Conservation (phyloP, 2,888 invertebrate species). For the Leptura quadrifasciata region DNA sequence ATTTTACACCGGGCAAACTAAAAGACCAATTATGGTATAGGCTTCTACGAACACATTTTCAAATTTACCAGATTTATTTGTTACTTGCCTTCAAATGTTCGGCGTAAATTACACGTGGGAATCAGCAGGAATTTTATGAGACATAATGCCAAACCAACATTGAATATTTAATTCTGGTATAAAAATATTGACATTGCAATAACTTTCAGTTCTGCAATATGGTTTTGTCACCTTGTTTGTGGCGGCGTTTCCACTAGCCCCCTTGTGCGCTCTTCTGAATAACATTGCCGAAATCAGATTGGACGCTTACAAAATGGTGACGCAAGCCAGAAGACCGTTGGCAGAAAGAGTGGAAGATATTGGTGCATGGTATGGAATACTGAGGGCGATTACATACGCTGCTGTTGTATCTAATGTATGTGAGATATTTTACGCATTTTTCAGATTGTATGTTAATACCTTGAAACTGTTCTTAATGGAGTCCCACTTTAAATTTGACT, state of each 20-base stretch:
- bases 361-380: conserved; percentile 93
- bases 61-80: too few species aligned
- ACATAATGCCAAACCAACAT: too few species aligned
- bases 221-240: conserved; percentile 98
- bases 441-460: too few species aligned
- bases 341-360: conserved; percentile 95
- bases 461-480: too few species aligned
- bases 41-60: too few species aligned
- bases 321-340: conserved; percentile 90
- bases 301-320: conserved; percentile 98
- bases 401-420: conserved; percentile 90
- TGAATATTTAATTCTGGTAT: too few species aligned
- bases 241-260: conserved; percentile 97
- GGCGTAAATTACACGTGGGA: too few species aligned
- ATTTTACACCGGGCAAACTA: too few species aligned
- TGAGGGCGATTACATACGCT: conserved; percentile 92
- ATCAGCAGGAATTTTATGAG: too few species aligned
- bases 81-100: too few species aligned
- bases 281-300: conserved; percentile 96
- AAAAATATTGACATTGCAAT: background rate
- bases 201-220: conserved; percentile 91
- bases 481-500: too few species aligned
- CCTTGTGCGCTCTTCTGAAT: conserved; percentile 94
- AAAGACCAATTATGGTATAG: too few species aligned
- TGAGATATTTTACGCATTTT: conserved; percentile 57